Conservation (phyloP, 30 jellyfish, hydroid and myxozoan genomes). For the Hydractinia symbiolongicarpus region DNA sequence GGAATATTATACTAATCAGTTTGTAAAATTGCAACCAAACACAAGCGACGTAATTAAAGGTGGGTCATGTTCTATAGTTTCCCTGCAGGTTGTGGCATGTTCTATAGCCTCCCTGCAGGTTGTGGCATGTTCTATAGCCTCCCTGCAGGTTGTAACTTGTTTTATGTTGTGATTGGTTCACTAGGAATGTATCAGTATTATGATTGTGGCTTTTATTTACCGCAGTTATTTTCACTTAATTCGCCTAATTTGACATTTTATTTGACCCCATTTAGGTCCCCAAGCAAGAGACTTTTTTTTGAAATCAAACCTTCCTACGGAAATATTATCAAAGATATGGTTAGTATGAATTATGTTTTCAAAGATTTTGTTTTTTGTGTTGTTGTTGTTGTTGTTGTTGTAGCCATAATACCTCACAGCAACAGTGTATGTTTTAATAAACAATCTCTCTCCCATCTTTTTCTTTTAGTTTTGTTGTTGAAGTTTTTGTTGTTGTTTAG, state of each 20-base stretch:
- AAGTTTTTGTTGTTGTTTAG: conserved; percentile 27
- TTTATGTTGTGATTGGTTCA: background rate
- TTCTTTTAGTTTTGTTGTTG: conserved; percentile 7
- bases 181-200: no score
- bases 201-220: no score
- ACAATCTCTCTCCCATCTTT: background rate
- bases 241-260: no score
- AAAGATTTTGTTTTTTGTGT: background rate
- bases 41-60: conserved; percentile 81
- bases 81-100: conserved; percentile 52
- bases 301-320: conserved; percentile 88
- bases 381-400: background rate
- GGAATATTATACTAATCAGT: conserved; percentile 72
- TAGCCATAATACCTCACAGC: background rate
- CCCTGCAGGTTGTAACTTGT: background rate
- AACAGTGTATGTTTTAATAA: no score
- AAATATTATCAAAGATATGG: conserved; percentile 81
- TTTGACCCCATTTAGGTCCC: conserved; percentile 42
- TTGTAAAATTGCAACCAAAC: conserved; percentile 68
- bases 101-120: background rate
- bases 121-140: background rate
- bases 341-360: conserved; percentile 18
- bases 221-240: no score
- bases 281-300: conserved; percentile 92
- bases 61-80: conserved; percentile 34